Conservation (phyloP, 2,888 invertebrate genomes). For the Xylota segnis region DNA sequence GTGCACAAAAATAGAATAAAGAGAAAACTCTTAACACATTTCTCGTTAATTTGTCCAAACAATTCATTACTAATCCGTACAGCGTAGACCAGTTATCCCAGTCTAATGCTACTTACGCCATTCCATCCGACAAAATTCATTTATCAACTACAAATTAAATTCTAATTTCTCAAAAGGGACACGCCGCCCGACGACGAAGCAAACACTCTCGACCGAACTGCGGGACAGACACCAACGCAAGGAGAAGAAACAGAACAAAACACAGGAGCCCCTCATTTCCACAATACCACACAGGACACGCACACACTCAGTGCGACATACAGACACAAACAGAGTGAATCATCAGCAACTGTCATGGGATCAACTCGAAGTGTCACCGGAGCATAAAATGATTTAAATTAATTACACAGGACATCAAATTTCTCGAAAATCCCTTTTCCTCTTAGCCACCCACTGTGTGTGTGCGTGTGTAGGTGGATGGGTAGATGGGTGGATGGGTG, state of each 20-base stretch:
- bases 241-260: background rate
- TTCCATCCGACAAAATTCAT: conserved; percentile 55
- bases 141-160: conserved; percentile 71
- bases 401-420: conserved; percentile 72
- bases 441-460: background rate
- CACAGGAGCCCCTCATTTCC: conserved; percentile 17
- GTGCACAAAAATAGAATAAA: background rate
- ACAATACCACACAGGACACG: conserved; percentile 36
- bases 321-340: conserved; percentile 52
- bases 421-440: conserved; percentile 56
- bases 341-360: conserved; percentile 75
- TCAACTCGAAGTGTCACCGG: conserved; percentile 64
- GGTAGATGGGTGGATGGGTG: background rate
- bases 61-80: conserved; percentile 43
- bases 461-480: background rate
- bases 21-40: conserved; percentile 30
- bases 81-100: conserved; percentile 43
- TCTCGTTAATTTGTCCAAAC: conserved; percentile 38
- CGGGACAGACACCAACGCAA: too few species aligned
- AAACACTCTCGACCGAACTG: conserved; percentile 8
- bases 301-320: conserved; percentile 17
- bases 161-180: conserved; percentile 61
- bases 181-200: background rate
- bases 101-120: conserved; percentile 33
- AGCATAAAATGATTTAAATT: conserved; percentile 76